These are phyloP conservation scores for Rhabdomys pumilio DNA, from an alignment of 2,797 vertebrate species.

Conservation along the genomic window DNA sequence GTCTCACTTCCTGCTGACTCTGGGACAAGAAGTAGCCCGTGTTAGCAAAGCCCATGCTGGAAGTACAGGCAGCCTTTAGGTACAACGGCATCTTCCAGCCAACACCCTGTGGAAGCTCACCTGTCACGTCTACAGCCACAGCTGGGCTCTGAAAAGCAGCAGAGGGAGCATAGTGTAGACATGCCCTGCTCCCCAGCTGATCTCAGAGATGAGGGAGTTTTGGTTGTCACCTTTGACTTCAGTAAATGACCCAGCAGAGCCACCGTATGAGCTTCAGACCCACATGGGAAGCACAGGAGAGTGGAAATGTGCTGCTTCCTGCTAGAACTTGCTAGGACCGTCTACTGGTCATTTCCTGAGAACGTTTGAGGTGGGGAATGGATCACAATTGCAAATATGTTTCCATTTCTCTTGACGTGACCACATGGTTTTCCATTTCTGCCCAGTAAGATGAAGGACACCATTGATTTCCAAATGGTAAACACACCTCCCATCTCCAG, in stretches of 20 bases:
- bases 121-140: not conserved
- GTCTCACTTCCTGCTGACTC: not conserved
- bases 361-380: not conserved
- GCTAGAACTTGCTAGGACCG: fast-evolving
- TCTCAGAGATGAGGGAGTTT: not conserved
- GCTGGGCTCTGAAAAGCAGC: not conserved
- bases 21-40: not conserved
- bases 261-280: not conserved
- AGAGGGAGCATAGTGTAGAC: not conserved
- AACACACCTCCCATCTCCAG: not conserved
- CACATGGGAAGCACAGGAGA: not conserved
- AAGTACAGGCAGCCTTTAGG: not conserved
- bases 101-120: not conserved
- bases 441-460: not conserved
- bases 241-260: not conserved
- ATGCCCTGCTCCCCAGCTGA: fast-evolving
- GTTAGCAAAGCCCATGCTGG: not conserved
- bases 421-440: not conserved
- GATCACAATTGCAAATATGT: not conserved
- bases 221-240: not conserved
- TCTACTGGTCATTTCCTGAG: not conserved
- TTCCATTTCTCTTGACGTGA: not conserved
- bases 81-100: not conserved
- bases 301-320: too few species aligned
- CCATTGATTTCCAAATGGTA: constrained; percentile 17